Evolutionary conservation across 2,113 vertebrate genomes (phyloP).

Genomic region (Mus spicilegus): DNA sequence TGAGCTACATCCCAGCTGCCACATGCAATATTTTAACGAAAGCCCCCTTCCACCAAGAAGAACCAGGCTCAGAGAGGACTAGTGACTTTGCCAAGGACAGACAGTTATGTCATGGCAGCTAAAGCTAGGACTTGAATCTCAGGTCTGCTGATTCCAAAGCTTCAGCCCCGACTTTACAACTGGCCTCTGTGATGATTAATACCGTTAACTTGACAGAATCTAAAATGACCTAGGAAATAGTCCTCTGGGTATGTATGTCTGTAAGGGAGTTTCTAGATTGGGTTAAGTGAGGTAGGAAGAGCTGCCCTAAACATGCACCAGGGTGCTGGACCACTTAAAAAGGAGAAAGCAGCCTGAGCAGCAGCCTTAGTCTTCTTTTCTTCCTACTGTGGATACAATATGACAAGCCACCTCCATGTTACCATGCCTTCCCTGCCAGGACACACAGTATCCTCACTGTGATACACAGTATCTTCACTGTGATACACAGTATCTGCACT

Average conservation of each 20-base stretch:
- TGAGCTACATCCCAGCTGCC: neutral
- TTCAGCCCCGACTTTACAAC: neutral
- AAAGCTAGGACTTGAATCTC: neutral
- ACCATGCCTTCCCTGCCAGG: neutral
- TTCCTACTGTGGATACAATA: neutral
- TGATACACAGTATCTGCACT: too few species aligned
- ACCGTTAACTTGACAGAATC: too few species aligned
- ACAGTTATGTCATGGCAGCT: neutral
- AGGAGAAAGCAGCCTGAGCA: neutral
- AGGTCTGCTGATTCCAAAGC: neutral
- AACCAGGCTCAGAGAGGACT: neutral
- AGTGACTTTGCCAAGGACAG: neutral
- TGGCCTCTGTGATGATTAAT: neutral
- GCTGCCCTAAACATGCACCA: neutral
- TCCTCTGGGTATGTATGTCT: neutral
- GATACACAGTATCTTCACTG: neutral
- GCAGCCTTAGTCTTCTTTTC: neutral
- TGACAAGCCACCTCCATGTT: neutral
- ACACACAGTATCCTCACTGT: neutral
- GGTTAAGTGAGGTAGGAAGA: neutral
- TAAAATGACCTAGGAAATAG: neutral
- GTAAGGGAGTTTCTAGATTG: neutral
- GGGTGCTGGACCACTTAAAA: too few species aligned
- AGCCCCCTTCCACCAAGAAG: neutral
- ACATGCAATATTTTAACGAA: neutral